Evolutionary conservation across 53 echinoderm and acorn worm species (phyloP), one percentile per base, ranked within the genome.

Genomic region (Henricia sp.): DNA sequence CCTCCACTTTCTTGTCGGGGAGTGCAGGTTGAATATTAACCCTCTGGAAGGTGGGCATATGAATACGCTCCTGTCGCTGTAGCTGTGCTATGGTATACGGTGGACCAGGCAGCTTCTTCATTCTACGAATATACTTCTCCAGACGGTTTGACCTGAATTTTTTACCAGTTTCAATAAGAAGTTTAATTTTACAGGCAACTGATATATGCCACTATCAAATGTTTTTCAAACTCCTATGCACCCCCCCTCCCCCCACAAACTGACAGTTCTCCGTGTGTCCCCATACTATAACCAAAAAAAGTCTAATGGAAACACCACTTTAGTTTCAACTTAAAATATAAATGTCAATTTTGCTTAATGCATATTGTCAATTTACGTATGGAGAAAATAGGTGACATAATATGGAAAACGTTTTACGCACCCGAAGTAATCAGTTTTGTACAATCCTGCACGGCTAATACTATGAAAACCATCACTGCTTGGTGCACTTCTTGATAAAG

Each of bases 71-170:
- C 17, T 82, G 67, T 33, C 94, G 46, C 4, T 82, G 82, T 13
- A 88, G 68, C 48, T 93, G 94, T n/a, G 89, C 86, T 82, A 89
- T 86, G 11, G 92, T 92, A 74, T 89, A 46, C 9, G 92, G 92
- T 29, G 92, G 92, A 20, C n/a, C 66, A 36, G 83, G 82, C 38
- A 66, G 73, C 41, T 75, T 76, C 68, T 68, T 55, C 27, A 46
- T 65, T 54, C 38, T 40, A 53, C 51, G 52, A 12, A 86, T 30
- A 65, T 67, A 52, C 43, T 67, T 67, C 41, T 86, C 86, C 25
- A 86, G 19, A 6, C 13, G 53, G 52, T 76, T 68, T 16, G 67
- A 76, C 50, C 76, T 76, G 65, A 36, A 60, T 10, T 53, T 5
- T 6, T 10, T 3, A 5, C 3, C 6, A 53, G 17, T 8, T 4